Percentiles rank a stretch among this genome's conserved stretches.
These are phyloP conservation scores for Plutomurus gul DNA, from an alignment of 1,140 invertebrate species.

Conservation along the genomic window DNA sequence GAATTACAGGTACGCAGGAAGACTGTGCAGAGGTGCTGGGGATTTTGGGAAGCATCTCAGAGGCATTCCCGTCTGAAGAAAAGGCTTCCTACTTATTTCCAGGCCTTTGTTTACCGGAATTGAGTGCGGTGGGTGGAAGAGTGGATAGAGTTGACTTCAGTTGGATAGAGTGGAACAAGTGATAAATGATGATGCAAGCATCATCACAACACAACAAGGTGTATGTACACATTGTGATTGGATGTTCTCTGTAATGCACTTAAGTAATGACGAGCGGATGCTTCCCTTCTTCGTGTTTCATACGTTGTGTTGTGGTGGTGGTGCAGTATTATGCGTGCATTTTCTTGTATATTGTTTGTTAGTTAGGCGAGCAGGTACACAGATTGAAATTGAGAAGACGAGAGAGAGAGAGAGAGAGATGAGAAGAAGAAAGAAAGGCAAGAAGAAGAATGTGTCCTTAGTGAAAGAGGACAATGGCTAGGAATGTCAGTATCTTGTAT, in stretches of 20 bases:
- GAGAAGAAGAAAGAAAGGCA: conserved; percentile 17
- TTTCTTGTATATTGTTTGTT: too few species aligned
- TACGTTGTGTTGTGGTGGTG: neutral
- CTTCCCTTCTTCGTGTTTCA: neutral
- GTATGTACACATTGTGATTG: conserved; percentile 14
- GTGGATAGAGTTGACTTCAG: neutral
- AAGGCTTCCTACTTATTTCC: conserved; percentile 8
- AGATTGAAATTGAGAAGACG: conserved; percentile 41
- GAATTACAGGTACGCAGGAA: too few species aligned
- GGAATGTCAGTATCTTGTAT: conserved; percentile 40
- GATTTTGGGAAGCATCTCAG: too few species aligned
- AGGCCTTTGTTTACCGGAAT: conserved; percentile 30
- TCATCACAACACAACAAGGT: conserved; percentile 49
- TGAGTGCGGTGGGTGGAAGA: conserved; percentile 30
- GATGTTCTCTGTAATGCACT: neutral
- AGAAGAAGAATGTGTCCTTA: conserved; percentile 46
- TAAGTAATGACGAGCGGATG: neutral
- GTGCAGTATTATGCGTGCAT: neutral
- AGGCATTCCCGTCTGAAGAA: neutral
- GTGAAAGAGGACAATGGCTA: conserved; percentile 40
- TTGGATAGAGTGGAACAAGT: conserved; percentile 16
- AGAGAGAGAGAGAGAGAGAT: conserved; percentile 19
- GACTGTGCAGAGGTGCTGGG: too few species aligned
- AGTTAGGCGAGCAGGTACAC: neutral
- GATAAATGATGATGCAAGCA: conserved; percentile 44